Evolutionary conservation across 2,113 vertebrate species (phyloP).

Genomic region (Chaetops frenatus): DNA sequence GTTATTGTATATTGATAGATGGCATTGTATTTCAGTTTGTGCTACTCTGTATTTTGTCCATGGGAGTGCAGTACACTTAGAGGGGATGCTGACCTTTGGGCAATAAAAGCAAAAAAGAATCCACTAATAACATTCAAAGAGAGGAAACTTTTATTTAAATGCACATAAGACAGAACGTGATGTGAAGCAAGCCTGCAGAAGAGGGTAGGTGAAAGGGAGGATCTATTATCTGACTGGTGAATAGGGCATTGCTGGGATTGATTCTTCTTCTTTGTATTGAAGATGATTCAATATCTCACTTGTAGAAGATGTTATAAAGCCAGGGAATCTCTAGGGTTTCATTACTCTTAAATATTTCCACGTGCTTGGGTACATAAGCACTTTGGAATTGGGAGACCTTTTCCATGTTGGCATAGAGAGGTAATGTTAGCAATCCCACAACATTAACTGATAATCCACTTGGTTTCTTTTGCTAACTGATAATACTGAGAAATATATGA

Average conservation of each 20-base stretch:
- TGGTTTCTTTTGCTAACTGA: background rate
- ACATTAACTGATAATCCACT: background rate
- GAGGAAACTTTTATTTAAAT: background rate
- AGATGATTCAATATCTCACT: background rate
- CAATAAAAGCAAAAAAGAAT: background rate
- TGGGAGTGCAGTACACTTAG: background rate
- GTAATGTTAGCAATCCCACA: background rate
- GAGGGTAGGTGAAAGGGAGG: accelerated
- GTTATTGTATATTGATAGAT: background rate
- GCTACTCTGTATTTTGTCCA: background rate
- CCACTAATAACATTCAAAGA: background rate
- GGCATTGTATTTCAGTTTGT: background rate
- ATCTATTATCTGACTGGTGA: background rate
- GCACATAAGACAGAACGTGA: background rate
- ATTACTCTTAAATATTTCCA: background rate
- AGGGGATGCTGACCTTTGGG: background rate
- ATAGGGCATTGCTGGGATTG: background rate
- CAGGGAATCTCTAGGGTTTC: background rate
- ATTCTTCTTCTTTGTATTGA: background rate
- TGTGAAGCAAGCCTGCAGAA: background rate
- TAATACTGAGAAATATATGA: background rate
- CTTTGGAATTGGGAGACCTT: background rate
- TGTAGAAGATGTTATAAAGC: background rate
- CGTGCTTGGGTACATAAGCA: background rate
- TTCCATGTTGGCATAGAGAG: background rate